phyloP scores from a whole-genome alignment of 2,113 vertebrate species.

The Eulemur rufifrons region DNA sequence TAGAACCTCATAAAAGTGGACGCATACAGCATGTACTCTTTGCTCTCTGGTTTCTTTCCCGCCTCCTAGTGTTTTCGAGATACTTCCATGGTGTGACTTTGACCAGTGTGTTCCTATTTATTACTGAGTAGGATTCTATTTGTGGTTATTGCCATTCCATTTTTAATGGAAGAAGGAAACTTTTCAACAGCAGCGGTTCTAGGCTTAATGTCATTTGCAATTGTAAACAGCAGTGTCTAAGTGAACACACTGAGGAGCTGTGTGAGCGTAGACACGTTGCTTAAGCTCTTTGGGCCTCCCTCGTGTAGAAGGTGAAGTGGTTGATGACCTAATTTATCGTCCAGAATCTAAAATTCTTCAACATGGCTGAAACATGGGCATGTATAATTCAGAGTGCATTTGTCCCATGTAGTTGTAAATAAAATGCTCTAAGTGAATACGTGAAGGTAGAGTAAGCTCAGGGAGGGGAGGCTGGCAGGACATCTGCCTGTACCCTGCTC shows the following conservation, averaged over 20 bases:
- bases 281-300: neutral
- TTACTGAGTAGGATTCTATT: conserved; percentile 29
- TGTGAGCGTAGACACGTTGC: neutral
- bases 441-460: neutral
- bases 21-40: neutral
- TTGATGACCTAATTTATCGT: neutral
- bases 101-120: neutral
- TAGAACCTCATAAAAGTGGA: neutral
- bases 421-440: neutral
- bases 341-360: conserved; percentile 7
- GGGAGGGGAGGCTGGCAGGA: neutral
- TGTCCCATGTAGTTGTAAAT: neutral
- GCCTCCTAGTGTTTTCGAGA: neutral
- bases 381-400: neutral
- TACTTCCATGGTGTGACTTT: neutral
- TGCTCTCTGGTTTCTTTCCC: neutral
- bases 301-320: neutral
- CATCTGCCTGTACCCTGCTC: neutral
- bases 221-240: neutral
- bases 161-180: conserved; percentile 1
- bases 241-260: neutral
- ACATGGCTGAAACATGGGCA: neutral
- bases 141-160: neutral
- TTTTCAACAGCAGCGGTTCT: neutral
- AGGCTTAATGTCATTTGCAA: neutral